Percentiles rank a stretch among this genome's conserved stretches.
Conservation (phyloP, 2,113 vertebrate species). For the Ophiodon elongatus region DNA sequence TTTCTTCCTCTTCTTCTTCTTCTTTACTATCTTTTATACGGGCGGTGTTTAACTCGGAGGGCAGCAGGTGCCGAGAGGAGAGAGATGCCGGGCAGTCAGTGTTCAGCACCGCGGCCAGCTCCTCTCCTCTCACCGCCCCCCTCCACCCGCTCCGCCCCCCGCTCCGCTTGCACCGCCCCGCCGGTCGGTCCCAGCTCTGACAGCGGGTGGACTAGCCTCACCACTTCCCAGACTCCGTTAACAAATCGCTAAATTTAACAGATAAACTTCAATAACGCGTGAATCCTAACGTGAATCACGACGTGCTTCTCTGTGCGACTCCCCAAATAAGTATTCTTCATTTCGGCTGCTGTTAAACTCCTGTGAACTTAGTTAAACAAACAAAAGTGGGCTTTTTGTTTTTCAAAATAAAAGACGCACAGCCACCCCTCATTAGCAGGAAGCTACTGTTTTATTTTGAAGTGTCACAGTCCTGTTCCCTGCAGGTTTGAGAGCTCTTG, state of each 20-base stretch:
- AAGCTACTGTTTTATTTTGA: neutral
- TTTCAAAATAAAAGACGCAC: neutral
- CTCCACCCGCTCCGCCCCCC: neutral
- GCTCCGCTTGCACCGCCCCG: slow-evolving; percentile 50
- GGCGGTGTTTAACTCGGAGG: neutral
- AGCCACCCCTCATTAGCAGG: neutral
- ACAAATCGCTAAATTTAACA: neutral
- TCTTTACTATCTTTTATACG: slow-evolving; percentile 28
- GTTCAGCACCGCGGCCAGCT: slow-evolving; percentile 91
- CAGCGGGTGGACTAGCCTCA: slow-evolving; percentile 18
- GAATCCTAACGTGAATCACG: neutral
- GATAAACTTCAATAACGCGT: neutral
- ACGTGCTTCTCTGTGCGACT: neutral
- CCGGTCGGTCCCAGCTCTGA: slow-evolving; percentile 64
- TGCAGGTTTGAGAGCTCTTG: slow-evolving; percentile 79
- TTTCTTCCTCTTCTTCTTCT: no score
- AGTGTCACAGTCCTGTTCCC: slow-evolving; percentile 61
- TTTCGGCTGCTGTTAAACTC: neutral
- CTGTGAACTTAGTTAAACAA: neutral
- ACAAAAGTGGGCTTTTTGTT: neutral
- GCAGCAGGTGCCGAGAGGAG: neutral
- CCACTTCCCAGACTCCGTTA: neutral
- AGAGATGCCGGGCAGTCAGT: neutral
- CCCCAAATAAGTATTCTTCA: neutral
- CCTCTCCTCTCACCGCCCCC: slow-evolving; percentile 43